phyloP scores from a whole-genome alignment of 1,140 invertebrate species.

The Drosophila bocqueti region DNA sequence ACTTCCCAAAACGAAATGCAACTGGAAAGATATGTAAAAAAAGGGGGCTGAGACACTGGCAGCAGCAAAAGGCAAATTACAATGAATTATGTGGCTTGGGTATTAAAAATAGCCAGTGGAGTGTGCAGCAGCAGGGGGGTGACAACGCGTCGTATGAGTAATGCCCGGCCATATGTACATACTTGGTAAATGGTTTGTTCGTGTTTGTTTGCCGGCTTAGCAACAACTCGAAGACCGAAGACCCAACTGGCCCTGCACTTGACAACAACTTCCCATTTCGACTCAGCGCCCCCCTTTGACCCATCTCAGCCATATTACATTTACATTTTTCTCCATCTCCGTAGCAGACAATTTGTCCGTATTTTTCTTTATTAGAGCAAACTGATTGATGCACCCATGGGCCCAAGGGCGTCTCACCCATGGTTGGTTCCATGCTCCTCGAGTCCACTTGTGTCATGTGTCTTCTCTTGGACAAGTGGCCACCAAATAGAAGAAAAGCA shows the following conservation, averaged over 20 bases:
- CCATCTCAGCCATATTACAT: conserved; percentile 31
- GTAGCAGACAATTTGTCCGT: conserved; percentile 46
- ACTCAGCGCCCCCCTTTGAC: background rate
- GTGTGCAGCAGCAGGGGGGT: conserved; percentile 1
- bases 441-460: conserved; percentile 58
- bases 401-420: conserved; percentile 54
- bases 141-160: conserved; percentile 71
- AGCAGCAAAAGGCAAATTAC: conserved; percentile 70
- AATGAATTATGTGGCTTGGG: conserved; percentile 78
- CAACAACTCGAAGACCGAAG: conserved; percentile 34
- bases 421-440: conserved; percentile 9
- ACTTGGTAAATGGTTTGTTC: conserved; percentile 33
- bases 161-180: conserved; percentile 34
- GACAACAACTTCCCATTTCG: conserved; percentile 51
- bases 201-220: conserved; percentile 43
- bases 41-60: conserved; percentile 26
- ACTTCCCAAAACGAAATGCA: conserved; percentile 53
- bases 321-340: conserved; percentile 43
- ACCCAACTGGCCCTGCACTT: conserved; percentile 48
- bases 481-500: conserved; percentile 2
- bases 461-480: conserved; percentile 35
- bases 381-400: conserved; percentile 56
- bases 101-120: conserved; percentile 73
- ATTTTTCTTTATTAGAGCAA: conserved; percentile 37
- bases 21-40: conserved; percentile 64